Evolutionary conservation across 2,113 vertebrate species (phyloP).

Genomic region (Nyctereutes procyonoides): DNA sequence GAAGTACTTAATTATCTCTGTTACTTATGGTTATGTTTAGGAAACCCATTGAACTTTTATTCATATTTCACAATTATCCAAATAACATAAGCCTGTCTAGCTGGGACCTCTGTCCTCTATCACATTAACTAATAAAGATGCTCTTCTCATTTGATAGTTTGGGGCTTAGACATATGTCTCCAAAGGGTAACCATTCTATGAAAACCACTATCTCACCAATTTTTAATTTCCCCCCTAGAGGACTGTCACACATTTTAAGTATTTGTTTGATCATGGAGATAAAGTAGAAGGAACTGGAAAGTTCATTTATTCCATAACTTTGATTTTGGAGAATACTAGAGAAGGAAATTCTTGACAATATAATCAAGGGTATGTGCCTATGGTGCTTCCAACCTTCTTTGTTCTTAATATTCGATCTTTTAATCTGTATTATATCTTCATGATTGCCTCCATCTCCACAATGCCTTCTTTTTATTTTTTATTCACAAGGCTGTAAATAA

Average conservation of each 20-base stretch:
- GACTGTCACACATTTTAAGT: neutral
- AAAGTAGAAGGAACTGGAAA: neutral
- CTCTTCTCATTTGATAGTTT: neutral
- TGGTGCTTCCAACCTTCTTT: neutral
- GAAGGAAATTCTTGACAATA: neutral
- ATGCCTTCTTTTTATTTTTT: neutral
- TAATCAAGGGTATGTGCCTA: too few relatives aligned
- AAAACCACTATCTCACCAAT: neutral
- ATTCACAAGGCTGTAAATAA: neutral
- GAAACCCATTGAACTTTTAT: constrained; percentile 56
- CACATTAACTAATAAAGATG: neutral
- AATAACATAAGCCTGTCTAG: neutral
- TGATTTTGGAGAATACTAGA: neutral
- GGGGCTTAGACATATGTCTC: neutral
- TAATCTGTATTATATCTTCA: neutral
- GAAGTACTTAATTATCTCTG: constrained; percentile 53
- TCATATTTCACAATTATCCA: constrained; percentile 36
- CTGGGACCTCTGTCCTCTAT: neutral
- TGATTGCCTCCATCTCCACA: neutral
- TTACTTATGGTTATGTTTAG: neutral
- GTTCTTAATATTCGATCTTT: neutral
- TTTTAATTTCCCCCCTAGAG: neutral
- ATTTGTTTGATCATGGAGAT: neutral
- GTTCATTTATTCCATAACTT: neutral
- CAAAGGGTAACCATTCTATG: neutral